Percentiles rank a stretch among this genome's conserved stretches.
Evolutionary conservation across 64 coral and sea anemone genomes (phyloP).

Genomic region (Acropora tenuis): DNA sequence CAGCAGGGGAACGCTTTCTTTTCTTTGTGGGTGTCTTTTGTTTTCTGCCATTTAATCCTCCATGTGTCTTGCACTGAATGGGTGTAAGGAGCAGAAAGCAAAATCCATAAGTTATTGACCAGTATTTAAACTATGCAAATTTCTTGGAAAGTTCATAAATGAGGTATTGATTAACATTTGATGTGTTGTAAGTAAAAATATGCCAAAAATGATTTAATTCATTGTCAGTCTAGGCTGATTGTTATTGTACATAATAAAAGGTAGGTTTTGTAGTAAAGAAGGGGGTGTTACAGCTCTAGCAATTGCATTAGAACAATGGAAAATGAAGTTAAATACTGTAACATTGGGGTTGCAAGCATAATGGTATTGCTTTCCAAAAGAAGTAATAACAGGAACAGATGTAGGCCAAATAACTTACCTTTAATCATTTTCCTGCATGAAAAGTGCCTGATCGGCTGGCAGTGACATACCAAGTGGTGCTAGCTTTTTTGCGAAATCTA

Average conservation of each 20-base stretch:
- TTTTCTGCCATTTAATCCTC: neutral
- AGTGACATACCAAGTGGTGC: neutral
- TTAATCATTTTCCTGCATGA: neutral
- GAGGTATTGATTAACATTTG: neutral
- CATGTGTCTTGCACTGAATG: neutral
- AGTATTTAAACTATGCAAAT: neutral
- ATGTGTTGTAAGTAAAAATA: neutral
- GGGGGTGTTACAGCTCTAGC: neutral
- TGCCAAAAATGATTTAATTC: neutral
- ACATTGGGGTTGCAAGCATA: neutral
- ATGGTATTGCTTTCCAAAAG: neutral
- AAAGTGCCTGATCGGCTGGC: neutral
- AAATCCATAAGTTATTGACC: neutral
- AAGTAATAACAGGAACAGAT: neutral
- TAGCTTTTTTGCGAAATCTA: neutral
- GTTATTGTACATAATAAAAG: neutral
- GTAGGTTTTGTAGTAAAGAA: neutral
- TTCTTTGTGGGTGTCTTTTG: neutral
- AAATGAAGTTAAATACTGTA: neutral
- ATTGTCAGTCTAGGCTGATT: neutral
- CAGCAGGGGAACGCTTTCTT: neutral
- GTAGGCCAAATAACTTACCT: neutral
- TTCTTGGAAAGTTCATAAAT: neutral
- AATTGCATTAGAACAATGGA: neutral
- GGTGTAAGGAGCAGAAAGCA: neutral